Evolutionary conservation across 1,140 invertebrate species (phyloP).

Genomic region (Panagrolaimus sp.): DNA sequence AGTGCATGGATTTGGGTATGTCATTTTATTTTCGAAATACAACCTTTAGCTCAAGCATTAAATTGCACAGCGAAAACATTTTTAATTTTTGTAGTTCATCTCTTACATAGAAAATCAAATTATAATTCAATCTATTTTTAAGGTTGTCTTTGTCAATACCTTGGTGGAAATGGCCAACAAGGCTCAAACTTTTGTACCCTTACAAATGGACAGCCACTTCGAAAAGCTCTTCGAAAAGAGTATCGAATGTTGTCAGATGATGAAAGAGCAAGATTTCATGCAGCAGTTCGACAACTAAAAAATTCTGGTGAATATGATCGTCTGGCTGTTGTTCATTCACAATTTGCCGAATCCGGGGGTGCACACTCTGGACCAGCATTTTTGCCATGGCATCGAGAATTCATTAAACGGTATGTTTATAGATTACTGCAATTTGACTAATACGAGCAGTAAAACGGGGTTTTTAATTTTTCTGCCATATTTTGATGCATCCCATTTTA

Average conservation of each 20-base stretch:
- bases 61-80: no score
- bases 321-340: conserved; percentile 40
- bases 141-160: not conserved
- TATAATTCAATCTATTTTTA: no score
- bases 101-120: no score
- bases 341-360: conserved; percentile 52
- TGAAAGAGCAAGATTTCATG: conserved; percentile 52
- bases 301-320: conserved; percentile 54
- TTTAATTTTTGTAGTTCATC: no score
- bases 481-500: no score
- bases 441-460: no score
- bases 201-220: conserved; percentile 29
- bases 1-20: conserved; percentile 45
- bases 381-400: conserved; percentile 21
- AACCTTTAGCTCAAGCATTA: no score
- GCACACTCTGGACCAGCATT: conserved; percentile 43
- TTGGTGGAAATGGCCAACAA: conserved; percentile 22
- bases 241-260: conserved; percentile 35
- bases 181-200: conserved; percentile 31
- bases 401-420: not conserved
- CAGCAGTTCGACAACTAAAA: conserved; percentile 58
- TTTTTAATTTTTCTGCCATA: no score
- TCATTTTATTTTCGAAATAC: no score
- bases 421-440: no score
- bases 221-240: conserved; percentile 39